Evolutionary conservation across 2,797 vertebrate species (phyloP).

Genomic region (Clarias fuscus): DNA sequence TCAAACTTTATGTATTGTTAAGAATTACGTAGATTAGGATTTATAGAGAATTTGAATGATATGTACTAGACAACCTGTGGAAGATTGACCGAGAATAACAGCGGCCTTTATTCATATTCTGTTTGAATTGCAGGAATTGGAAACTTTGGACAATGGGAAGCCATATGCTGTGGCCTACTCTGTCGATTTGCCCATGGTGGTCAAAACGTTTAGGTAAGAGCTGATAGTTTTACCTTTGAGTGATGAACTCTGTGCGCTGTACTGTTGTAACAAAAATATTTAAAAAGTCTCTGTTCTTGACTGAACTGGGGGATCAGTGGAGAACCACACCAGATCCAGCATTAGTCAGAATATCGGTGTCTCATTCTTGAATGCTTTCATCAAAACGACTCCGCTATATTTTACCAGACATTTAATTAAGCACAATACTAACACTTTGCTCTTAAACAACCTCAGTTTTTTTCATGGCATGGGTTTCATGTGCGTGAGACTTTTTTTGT

Average conservation of each 20-base stretch:
- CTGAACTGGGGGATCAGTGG: not conserved
- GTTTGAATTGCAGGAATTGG: constrained; percentile 78
- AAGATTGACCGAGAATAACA: too few relatives aligned
- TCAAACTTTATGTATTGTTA: not conserved
- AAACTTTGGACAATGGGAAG: constrained; percentile 96
- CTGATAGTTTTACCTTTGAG: not conserved
- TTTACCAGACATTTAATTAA: not conserved
- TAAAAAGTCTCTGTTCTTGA: not conserved
- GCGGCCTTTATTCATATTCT: not conserved
- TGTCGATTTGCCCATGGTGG: constrained; percentile 86
- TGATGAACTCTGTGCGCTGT: not conserved
- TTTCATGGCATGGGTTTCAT: not conserved
- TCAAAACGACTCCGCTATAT: not conserved
- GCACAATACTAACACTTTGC: not conserved
- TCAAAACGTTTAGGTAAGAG: constrained; percentile 86
- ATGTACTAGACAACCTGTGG: too few relatives aligned
- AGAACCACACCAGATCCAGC: not conserved
- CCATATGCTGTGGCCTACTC: constrained; percentile 84
- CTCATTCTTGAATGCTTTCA: not conserved
- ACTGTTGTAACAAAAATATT: not conserved
- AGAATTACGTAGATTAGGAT: too few relatives aligned
- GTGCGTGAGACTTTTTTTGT: too few relatives aligned
- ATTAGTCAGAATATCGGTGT: not conserved
- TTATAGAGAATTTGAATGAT: too few relatives aligned
- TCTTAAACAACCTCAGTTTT: not conserved